Conservation (phyloP, 2,113 vertebrate genomes). For the Albula glossodonta region DNA sequence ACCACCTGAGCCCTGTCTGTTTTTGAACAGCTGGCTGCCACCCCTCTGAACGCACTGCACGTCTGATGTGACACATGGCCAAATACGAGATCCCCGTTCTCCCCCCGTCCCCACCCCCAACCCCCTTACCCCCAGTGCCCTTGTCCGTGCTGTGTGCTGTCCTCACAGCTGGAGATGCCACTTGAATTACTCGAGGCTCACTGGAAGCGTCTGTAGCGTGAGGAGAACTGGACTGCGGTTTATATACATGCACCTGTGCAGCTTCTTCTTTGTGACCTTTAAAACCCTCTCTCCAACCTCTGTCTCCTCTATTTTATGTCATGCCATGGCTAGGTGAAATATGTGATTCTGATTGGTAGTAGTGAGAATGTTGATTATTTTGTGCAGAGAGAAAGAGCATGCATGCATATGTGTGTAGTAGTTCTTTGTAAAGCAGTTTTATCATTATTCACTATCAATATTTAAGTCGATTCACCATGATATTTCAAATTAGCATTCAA, state of each 20-base stretch:
- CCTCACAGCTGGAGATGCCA: not conserved
- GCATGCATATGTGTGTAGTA: no score
- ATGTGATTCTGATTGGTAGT: no score
- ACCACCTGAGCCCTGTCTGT: not conserved
- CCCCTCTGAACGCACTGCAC: not conserved
- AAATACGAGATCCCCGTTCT: not conserved
- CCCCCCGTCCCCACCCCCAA: not conserved
- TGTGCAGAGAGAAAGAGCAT: no score
- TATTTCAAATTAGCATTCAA: no score
- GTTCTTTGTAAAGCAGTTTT: no score
- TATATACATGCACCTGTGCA: not conserved
- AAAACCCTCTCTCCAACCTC: no score
- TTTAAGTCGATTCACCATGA: no score
- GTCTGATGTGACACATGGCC: not conserved
- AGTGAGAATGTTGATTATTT: no score
- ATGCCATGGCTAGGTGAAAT: no score
- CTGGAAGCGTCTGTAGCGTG: not conserved
- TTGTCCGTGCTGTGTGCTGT: not conserved
- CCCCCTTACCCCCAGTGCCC: not conserved
- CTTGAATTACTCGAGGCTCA: not conserved
- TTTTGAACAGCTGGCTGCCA: not conserved
- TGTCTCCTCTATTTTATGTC: no score
- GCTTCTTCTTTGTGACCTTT: no score
- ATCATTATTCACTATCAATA: no score
- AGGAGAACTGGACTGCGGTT: not conserved